Conservation (phyloP, 2,797 vertebrate species). For the Pangasius sanitwongsei region DNA sequence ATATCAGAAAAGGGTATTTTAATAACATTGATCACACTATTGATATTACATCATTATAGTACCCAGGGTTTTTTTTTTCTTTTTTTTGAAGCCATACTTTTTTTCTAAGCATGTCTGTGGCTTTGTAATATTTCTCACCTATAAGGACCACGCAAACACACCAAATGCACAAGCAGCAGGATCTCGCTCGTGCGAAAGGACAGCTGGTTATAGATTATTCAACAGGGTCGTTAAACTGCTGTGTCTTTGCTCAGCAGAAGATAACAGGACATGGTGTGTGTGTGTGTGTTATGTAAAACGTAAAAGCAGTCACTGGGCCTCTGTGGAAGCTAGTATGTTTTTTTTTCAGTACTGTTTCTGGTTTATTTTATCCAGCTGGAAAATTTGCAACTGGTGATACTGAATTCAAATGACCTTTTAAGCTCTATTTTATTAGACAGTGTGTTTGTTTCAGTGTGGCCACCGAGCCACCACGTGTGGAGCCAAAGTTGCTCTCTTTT, state of each 20-base stretch:
- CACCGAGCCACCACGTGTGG: background rate
- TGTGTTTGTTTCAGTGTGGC: background rate
- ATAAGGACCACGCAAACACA: background rate
- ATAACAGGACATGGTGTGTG: background rate
- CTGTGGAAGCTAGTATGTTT: background rate
- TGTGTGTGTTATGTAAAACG: background rate
- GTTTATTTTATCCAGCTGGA: background rate
- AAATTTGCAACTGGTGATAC: no score
- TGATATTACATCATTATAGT: no score
- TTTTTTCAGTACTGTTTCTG: background rate
- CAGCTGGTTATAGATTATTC: constrained; percentile 29
- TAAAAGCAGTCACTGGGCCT: background rate
- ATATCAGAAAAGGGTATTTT: background rate
- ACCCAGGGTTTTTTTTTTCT: no score
- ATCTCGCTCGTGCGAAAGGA: background rate
- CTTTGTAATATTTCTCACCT: background rate
- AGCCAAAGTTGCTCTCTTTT: background rate
- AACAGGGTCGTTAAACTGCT: constrained; percentile 17
- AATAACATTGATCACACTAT: no score
- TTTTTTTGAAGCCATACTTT: no score
- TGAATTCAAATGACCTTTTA: background rate
- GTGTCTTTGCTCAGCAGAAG: constrained; percentile 23
- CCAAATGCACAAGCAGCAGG: constrained; percentile 13
- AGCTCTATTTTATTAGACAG: background rate
- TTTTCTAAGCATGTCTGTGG: constrained; percentile 18